These are phyloP conservation scores for Hydractinia symbiolongicarpus DNA, from an alignment of 30 jellyfish, hydroid and myxozoan species.

Conservation along the genomic window DNA sequence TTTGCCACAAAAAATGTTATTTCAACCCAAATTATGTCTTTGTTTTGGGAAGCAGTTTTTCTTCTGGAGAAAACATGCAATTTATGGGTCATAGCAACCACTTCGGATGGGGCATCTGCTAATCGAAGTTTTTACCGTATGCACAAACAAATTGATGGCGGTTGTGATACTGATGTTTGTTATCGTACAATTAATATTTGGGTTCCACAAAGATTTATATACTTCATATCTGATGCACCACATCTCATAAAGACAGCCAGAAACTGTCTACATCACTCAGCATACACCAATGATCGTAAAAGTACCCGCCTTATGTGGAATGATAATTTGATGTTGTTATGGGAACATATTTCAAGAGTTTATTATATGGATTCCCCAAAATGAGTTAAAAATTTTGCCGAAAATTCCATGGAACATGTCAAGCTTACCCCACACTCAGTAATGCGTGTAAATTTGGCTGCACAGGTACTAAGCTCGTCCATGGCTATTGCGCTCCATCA, in stretches of 20 bases:
- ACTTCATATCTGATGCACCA: slow-evolving; percentile 31
- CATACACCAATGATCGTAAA: slow-evolving; percentile 1
- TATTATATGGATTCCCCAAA: slow-evolving; percentile 12
- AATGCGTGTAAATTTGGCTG: slow-evolving; percentile 36
- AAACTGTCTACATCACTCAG: slow-evolving; percentile 29
- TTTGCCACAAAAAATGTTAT: slow-evolving; percentile 38
- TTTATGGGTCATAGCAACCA: slow-evolving; percentile 32
- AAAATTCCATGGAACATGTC: slow-evolving; percentile 7
- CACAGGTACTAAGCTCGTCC: slow-evolving; percentile 23
- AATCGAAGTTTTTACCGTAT: background rate
- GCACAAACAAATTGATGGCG: background rate
- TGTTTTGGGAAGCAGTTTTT: slow-evolving; percentile 35
- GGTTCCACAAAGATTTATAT: slow-evolving; percentile 20
- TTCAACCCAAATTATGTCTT: too few species aligned
- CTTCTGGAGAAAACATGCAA: slow-evolving; percentile 24
- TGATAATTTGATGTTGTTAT: background rate
- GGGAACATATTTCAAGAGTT: slow-evolving; percentile 24
- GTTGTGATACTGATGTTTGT: background rate
- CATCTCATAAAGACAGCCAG: slow-evolving; percentile 35
- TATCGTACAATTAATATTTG: slow-evolving; percentile 26
- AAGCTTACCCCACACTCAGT: slow-evolving; percentile 27
- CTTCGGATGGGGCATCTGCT: slow-evolving; percentile 5
- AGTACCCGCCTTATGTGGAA: slow-evolving; percentile 27
- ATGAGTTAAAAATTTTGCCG: background rate
- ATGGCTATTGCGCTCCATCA: background rate